Evolutionary conservation across 2,797 vertebrate genomes (phyloP).

Genomic region (Karalla daura): DNA sequence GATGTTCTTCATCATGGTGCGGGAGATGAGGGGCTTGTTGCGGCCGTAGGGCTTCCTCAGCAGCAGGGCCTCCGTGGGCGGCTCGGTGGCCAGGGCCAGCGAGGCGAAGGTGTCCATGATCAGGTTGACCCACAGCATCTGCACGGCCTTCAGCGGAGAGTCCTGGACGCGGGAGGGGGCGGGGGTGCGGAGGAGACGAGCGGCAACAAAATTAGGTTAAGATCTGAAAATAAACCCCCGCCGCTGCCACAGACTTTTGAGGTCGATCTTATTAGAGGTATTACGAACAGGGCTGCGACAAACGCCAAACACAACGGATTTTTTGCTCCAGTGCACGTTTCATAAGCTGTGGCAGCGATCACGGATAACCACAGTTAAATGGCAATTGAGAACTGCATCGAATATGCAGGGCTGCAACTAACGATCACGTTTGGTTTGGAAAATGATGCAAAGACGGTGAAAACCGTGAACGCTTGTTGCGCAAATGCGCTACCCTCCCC

Average conservation of each 20-base stretch:
- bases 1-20: slow-evolving; percentile 99
- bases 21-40: slow-evolving; percentile 98
- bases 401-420: neutral
- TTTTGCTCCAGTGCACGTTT: neutral
- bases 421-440: too few relatives aligned
- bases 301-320: neutral
- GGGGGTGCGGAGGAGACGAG: too few relatives aligned
- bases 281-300: neutral
- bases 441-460: too few relatives aligned
- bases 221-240: neutral
- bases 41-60: slow-evolving; percentile 97
- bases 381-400: neutral
- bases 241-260: neutral
- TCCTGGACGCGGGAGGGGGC: too few relatives aligned
- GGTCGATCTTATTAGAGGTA: slow-evolving; percentile 6
- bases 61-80: slow-evolving; percentile 95
- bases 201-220: slow-evolving; percentile 1
- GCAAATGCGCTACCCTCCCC: too few relatives aligned
- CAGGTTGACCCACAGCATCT: slow-evolving; percentile 99
- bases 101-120: slow-evolving; percentile 99
- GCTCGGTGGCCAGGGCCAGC: slow-evolving; percentile 97
- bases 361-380: neutral
- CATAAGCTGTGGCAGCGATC: neutral
- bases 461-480: too few relatives aligned
- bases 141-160: slow-evolving; percentile 97